Percentiles rank a stretch among this genome's conserved stretches.
phyloP scores from a whole-genome alignment of 2,888 invertebrate genomes.

The Eupithecia abbreviata region DNA sequence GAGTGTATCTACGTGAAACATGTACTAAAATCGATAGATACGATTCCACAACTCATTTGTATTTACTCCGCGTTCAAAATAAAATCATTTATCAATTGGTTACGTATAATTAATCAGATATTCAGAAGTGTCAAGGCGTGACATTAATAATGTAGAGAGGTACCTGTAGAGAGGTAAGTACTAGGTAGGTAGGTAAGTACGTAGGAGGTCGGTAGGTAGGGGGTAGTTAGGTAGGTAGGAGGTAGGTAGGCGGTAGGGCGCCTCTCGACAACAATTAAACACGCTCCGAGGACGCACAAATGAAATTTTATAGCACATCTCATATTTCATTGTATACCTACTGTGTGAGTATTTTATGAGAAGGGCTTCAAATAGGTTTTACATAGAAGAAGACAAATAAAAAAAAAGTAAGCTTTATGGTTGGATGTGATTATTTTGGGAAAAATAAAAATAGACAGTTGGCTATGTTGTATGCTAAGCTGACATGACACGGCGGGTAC shows the following conservation, averaged over 20 bases:
- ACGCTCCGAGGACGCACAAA: conserved; percentile 25
- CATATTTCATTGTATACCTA: conserved; percentile 11
- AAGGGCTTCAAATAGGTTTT: not conserved
- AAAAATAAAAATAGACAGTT: not conserved
- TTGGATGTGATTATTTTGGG: too few species aligned
- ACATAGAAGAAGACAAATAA: not conserved
- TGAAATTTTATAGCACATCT: conserved; percentile 26
- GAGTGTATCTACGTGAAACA: not conserved
- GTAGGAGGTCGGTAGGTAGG: not conserved
- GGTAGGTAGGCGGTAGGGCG: not conserved
- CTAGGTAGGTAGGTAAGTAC: not conserved
- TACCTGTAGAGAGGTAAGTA: not conserved
- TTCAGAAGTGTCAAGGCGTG: conserved; percentile 23
- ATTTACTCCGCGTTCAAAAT: not conserved
- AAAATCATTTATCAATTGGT: conserved; percentile 6
- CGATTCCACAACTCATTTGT: conserved; percentile 1
- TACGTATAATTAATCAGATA: conserved; percentile 25
- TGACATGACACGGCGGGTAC: not conserved
- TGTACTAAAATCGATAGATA: not conserved
- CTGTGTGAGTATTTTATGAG: not conserved
- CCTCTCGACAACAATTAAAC: conserved; percentile 32
- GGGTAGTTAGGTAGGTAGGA: not conserved
- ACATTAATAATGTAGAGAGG: conserved; percentile 11
- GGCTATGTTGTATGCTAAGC: not conserved
- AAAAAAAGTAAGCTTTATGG: too few species aligned